Percentiles rank a stretch among this genome's conserved stretches.
phyloP scores from a whole-genome alignment of 2,113 vertebrate genomes.

The Rhodinocichla rosea region DNA sequence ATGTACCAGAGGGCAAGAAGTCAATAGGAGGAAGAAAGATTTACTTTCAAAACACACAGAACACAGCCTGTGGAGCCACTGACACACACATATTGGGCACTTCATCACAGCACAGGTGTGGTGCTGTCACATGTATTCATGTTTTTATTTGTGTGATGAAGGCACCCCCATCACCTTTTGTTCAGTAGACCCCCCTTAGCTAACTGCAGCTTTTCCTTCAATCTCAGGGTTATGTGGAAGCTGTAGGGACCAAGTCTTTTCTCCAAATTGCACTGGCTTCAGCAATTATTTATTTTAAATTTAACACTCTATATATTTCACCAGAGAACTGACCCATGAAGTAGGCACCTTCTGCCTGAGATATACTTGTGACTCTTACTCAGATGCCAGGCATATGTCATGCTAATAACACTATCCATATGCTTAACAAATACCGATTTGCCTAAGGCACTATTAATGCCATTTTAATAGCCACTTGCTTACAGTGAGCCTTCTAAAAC shows the following conservation, averaged over 20 bases:
- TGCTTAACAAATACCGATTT: neutral
- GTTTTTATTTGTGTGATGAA: neutral
- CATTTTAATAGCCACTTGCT: neutral
- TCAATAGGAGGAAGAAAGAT: constrained; percentile 62
- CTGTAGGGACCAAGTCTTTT: neutral
- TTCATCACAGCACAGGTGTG: neutral
- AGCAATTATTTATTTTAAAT: neutral
- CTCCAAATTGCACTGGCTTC: neutral
- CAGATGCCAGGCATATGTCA: neutral
- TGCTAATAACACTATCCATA: neutral
- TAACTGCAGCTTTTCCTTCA: neutral
- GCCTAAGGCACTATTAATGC: neutral
- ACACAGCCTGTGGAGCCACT: neutral
- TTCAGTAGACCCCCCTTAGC: neutral
- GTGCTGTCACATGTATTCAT: neutral
- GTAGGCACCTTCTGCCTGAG: neutral
- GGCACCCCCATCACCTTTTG: neutral
- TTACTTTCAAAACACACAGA: constrained; percentile 43
- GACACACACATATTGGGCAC: neutral
- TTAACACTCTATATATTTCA: neutral
- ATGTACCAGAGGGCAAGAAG: constrained; percentile 61
- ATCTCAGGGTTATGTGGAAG: neutral
- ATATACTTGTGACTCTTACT: neutral
- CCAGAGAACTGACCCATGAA: neutral
- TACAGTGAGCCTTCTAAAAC: neutral